These are phyloP conservation scores for Colossoma macropomum DNA, from an alignment of 2,113 vertebrate genomes.

Conservation along the genomic window DNA sequence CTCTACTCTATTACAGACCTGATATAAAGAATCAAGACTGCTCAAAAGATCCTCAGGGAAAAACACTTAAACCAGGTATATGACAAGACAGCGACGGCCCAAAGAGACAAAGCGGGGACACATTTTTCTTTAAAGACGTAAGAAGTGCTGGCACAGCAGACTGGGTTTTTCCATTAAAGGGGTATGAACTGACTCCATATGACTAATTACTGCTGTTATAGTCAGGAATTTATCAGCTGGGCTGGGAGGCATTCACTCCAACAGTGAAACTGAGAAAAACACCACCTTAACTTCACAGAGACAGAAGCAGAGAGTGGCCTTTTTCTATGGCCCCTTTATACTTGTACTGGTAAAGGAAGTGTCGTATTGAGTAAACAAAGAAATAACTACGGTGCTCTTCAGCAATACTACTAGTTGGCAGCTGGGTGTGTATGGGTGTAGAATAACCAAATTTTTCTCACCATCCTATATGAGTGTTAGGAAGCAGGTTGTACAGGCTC, in stretches of 20 bases:
- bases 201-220: constrained; percentile 17
- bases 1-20: not conserved
- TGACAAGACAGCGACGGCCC: not conserved
- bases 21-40: not conserved
- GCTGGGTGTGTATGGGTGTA: not conserved
- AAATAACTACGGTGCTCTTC: not conserved
- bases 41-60: not conserved
- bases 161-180: constrained; percentile 1
- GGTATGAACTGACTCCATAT: not conserved
- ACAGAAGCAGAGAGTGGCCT: not conserved
- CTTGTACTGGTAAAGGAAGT: not conserved
- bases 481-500: not conserved
- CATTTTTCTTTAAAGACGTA: not conserved
- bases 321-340: not conserved
- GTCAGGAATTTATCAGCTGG: constrained; percentile 8
- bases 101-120: not conserved
- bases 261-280: not conserved
- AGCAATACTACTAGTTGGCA: not conserved
- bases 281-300: not conserved
- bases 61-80: not conserved
- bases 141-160: not conserved
- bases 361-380: not conserved
- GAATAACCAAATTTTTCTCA: not conserved
- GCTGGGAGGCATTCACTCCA: not conserved
- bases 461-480: not conserved